phyloP scores from a whole-genome alignment of 1,140 invertebrate genomes.

The Drosophila funebris region DNA sequence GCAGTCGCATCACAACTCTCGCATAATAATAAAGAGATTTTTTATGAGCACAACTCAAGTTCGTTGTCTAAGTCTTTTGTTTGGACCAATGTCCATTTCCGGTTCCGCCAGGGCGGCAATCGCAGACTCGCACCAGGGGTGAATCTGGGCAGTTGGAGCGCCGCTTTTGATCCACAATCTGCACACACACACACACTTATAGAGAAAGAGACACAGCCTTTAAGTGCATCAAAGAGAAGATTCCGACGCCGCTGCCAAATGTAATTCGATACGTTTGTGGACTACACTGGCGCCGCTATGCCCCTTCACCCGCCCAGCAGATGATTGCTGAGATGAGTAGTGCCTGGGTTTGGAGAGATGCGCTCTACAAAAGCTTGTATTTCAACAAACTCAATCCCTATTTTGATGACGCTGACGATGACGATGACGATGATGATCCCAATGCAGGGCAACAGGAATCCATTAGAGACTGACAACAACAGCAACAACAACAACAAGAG shows the following conservation, averaged over 20 bases:
- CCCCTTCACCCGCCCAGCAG: background rate
- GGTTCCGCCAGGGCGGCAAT: constrained; percentile 53
- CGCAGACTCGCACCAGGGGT: constrained; percentile 4
- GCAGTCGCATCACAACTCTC: constrained; percentile 10
- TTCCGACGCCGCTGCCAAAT: constrained; percentile 51
- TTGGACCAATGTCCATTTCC: constrained; percentile 56
- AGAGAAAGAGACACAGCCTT: constrained; percentile 7
- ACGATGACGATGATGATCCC: background rate
- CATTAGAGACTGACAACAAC: constrained; percentile 67
- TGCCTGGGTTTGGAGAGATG: constrained; percentile 10
- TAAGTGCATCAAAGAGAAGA: constrained; percentile 61
- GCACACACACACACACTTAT: background rate
- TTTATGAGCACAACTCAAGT: constrained; percentile 35
- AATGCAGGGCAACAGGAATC: constrained; percentile 45
- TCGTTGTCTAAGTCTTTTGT: constrained; percentile 51
- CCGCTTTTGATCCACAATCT: constrained; percentile 26
- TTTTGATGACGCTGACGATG: constrained; percentile 1
- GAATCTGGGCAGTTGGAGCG: constrained; percentile 16
- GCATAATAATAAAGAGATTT: constrained; percentile 53
- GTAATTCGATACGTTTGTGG: constrained; percentile 69
- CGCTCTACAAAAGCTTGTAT: constrained; percentile 52
- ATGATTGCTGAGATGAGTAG: constrained; percentile 26
- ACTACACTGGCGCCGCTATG: constrained; percentile 56
- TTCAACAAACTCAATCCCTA: constrained; percentile 29
- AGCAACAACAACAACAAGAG: constrained; percentile 1